phyloP scores from a whole-genome alignment of 2,113 vertebrate genomes.

The Rhea pennata region DNA sequence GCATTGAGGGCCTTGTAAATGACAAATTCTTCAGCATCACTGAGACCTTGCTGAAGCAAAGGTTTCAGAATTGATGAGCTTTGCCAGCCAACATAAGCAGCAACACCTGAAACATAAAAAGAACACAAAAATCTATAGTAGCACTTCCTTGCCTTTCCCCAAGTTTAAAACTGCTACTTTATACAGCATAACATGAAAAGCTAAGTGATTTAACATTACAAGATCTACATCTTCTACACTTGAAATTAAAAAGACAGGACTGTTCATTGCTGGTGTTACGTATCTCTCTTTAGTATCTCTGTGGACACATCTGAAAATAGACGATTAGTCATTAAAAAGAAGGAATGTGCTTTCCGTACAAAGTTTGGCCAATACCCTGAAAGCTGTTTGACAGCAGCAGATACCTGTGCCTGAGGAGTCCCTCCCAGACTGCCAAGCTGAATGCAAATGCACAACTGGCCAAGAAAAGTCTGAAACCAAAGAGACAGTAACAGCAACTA shows the following conservation, averaged over 20 bases:
- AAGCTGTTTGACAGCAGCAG: neutral
- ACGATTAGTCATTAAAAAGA: neutral
- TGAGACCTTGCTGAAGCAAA: conserved; percentile 95
- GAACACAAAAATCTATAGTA: neutral
- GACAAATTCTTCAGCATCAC: conserved; percentile 97
- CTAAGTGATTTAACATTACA: neutral
- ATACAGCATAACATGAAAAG: neutral
- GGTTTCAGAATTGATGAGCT: conserved; percentile 98
- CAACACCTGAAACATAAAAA: conserved; percentile 84
- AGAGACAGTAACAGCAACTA: neutral
- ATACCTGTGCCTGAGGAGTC: neutral
- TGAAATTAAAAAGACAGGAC: neutral
- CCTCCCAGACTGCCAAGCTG: neutral
- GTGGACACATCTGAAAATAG: neutral
- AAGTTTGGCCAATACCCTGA: neutral
- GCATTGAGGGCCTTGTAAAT: conserved; percentile 96
- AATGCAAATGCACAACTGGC: neutral
- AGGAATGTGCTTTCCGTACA: neutral
- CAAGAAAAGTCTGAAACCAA: neutral
- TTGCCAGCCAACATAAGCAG: conserved; percentile 98
- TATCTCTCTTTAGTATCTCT: neutral
- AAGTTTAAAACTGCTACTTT: neutral
- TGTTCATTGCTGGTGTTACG: neutral
- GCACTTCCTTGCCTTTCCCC: neutral
- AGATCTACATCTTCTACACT: neutral